Evolutionary conservation across 2,113 vertebrate species (phyloP), one percentile per base, ranked within the genome.

Genomic region (Motacilla tschutschensis): DNA sequence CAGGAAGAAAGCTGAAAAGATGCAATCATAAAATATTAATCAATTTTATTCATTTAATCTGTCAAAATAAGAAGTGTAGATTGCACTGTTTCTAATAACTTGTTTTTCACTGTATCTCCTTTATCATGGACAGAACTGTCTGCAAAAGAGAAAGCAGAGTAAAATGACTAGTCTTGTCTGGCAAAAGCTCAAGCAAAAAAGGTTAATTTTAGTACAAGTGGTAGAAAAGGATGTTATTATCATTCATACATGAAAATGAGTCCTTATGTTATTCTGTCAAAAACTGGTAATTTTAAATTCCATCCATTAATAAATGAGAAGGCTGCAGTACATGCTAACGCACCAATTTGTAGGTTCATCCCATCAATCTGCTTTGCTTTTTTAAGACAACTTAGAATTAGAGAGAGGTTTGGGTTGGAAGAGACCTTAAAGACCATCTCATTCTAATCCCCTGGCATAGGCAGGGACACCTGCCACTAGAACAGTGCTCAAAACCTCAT

Each of bases 161-260:
- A 77, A 87, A 90, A 63, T 69, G 25, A 10, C n/a, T 90, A 80
- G 70, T 48, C 36, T 65, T 85, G 64, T 85, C 41, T 80, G 50
- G 80, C 33, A 91, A 83, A 88, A 71, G 14, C 62, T 91, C 44
- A 60, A 69, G 64, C 40, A 50, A 54, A 62, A 83, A 72, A 51
- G 19, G 48, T 69, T 92, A 90, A 83, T 92, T 91, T 57, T 67
- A 75, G 41, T 78, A 41, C 33, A 77, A 91, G 46, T 78, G 29
- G 12, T 83, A 57, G 54, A 72, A 94, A 83, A 44, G 0, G 0
- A 59, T 57, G 26, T 54, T 79, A 10, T 63, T 87, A 85, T 51
- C 28, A 89, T 95, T 83, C 89, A 38, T 58, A 62, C 79, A 60
- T 69, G 74, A 90, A 91, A 88, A 86, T 58, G 14, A 53, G 31